Conservation (phyloP, 2,797 vertebrate genomes). For the Taenioides sp. region DNA sequence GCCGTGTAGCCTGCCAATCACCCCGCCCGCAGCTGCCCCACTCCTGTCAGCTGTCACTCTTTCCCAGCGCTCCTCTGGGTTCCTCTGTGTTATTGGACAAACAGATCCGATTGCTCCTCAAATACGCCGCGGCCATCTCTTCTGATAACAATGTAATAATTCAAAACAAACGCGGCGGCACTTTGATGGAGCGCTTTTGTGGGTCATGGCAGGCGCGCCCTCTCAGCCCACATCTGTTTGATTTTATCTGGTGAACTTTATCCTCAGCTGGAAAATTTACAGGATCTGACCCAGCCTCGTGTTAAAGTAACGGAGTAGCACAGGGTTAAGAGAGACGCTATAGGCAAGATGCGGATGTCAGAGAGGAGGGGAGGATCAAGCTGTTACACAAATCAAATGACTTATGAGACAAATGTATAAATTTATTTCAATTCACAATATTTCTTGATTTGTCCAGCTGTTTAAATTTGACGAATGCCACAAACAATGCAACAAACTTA, state of each 20-base stretch:
- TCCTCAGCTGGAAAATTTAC: constrained; percentile 96
- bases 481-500: too few relatives aligned
- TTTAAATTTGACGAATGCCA: not conserved
- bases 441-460: not conserved
- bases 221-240: constrained; percentile 99
- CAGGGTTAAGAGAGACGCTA: constrained; percentile 25
- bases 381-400: not conserved
- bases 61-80: constrained; percentile 87
- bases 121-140: constrained; percentile 92
- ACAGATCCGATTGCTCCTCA: constrained; percentile 99
- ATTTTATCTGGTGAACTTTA: constrained; percentile 99
- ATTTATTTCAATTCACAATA: not conserved
- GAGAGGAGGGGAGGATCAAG: constrained; percentile 1
- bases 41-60: constrained; percentile 79
- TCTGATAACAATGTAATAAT: constrained; percentile 99
- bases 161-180: constrained; percentile 99
- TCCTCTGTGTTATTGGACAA: constrained; percentile 94
- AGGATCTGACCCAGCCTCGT: constrained; percentile 90
- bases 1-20: constrained; percentile 90
- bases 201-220: constrained; percentile 90
- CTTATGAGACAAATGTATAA: not conserved
- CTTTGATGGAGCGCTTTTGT: constrained; percentile 99
- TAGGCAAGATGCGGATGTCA: constrained; percentile 38
- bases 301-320: constrained; percentile 88
- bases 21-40: constrained; percentile 74